phyloP scores from a whole-genome alignment of 2,888 invertebrate genomes.

The Watsonalla cultraria region DNA sequence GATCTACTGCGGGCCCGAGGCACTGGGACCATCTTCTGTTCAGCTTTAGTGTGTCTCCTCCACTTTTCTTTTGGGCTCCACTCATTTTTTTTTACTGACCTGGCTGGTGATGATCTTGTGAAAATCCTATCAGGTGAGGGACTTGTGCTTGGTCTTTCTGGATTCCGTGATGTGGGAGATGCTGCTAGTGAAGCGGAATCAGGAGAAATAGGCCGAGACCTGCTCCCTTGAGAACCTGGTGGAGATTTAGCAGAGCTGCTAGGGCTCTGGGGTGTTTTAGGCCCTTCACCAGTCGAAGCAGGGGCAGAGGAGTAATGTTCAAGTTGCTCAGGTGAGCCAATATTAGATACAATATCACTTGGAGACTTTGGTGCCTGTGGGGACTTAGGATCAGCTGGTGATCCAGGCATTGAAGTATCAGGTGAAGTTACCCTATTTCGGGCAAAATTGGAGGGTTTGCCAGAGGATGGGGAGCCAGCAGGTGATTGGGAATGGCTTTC shows the following conservation, averaged over 20 bases:
- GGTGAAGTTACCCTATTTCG: slow-evolving; percentile 72
- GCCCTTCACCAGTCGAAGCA: slow-evolving; percentile 49
- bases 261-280: slow-evolving; percentile 61
- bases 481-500: slow-evolving; percentile 50
- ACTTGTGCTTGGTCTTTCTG: slow-evolving; percentile 44
- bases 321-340: slow-evolving; percentile 47
- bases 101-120: slow-evolving; percentile 42
- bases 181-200: slow-evolving; percentile 45
- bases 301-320: slow-evolving; percentile 47
- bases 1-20: slow-evolving; percentile 55
- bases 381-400: slow-evolving; percentile 61
- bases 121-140: slow-evolving; percentile 56
- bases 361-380: slow-evolving; percentile 70
- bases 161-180: slow-evolving; percentile 45
- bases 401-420: slow-evolving; percentile 61
- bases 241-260: slow-evolving; percentile 49
- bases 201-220: slow-evolving; percentile 55
- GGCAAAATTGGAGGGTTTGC: slow-evolving; percentile 45
- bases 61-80: slow-evolving; percentile 68
- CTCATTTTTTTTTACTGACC: slow-evolving; percentile 44
- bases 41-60: slow-evolving; percentile 69
- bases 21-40: slow-evolving; percentile 62
- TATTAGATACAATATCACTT: slow-evolving; percentile 47
- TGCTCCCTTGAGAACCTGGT: slow-evolving; percentile 46
- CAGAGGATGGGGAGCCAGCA: slow-evolving; percentile 29